These are phyloP conservation scores for Amphiduros pacificus DNA, from an alignment of 2,888 invertebrate species.

Conservation along the genomic window DNA sequence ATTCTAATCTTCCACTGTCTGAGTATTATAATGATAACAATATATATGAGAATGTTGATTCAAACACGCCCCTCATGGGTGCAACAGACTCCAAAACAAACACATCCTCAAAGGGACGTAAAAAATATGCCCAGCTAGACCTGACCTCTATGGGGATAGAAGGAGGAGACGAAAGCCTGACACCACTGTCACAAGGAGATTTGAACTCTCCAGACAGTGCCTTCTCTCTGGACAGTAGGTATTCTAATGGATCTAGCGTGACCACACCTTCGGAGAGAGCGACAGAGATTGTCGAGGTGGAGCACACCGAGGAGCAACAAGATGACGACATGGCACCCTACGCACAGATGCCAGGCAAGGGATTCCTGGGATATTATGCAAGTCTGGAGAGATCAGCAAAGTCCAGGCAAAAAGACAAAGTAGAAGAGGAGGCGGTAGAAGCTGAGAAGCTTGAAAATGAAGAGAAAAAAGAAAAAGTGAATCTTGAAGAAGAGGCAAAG, in stretches of 20 bases:
- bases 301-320: slow-evolving; percentile 13
- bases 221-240: slow-evolving; percentile 12
- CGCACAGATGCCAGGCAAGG: too few relatives aligned
- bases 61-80: not conserved
- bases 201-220: slow-evolving; percentile 32
- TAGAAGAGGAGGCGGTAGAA: slow-evolving; percentile 16
- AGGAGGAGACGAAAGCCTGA: not conserved
- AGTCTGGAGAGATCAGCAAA: slow-evolving; percentile 41
- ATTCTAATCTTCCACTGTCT: slow-evolving; percentile 35
- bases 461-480: not conserved
- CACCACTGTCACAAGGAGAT: not conserved
- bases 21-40: slow-evolving; percentile 22
- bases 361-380: slow-evolving; percentile 55
- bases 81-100: not conserved
- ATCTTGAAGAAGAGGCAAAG: not conserved
- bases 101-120: slow-evolving; percentile 13
- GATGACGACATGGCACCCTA: slow-evolving; percentile 34
- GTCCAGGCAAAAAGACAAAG: not conserved
- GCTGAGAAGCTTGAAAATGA: slow-evolving; percentile 29
- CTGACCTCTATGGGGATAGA: slow-evolving; percentile 75
- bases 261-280: slow-evolving; percentile 4
- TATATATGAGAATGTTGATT: slow-evolving; percentile 8
- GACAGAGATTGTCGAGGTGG: slow-evolving; percentile 14
- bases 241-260: slow-evolving; percentile 12
- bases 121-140: slow-evolving; percentile 70